These are phyloP conservation scores for Sebastes flavidus DNA, from an alignment of 2,797 vertebrate genomes.

Conservation along the genomic window DNA sequence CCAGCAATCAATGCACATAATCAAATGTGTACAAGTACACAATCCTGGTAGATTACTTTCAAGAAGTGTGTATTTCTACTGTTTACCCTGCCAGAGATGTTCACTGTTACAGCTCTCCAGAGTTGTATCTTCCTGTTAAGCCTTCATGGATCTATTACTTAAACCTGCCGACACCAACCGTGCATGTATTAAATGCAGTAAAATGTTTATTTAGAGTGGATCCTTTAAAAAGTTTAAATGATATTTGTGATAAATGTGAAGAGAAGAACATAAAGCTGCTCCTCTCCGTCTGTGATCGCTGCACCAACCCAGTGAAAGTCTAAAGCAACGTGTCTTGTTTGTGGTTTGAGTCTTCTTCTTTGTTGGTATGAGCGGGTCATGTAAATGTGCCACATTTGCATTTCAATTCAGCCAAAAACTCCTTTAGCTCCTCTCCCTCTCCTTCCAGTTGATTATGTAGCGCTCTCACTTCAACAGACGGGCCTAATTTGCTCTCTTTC, in stretches of 20 bases:
- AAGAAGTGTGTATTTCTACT: background rate
- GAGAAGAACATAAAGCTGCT: background rate
- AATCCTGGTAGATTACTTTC: background rate
- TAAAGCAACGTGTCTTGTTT: constrained; percentile 52
- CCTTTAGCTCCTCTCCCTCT: constrained; percentile 49
- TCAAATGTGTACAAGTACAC: background rate
- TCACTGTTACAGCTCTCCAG: background rate
- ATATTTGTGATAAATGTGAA: background rate
- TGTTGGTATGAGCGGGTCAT: constrained; percentile 38
- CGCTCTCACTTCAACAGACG: constrained; percentile 55
- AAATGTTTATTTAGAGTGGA: background rate
- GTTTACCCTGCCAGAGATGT: background rate
- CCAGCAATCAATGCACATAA: background rate
- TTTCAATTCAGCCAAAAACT: constrained; percentile 65
- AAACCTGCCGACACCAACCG: background rate
- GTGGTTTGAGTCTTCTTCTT: constrained; percentile 34
- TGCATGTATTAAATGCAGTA: background rate
- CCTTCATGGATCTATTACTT: background rate
- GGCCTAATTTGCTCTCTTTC: constrained; percentile 66
- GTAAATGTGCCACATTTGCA: constrained; percentile 53
- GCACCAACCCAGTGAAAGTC: background rate
- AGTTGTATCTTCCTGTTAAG: background rate
- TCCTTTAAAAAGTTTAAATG: background rate
- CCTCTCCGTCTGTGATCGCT: background rate
- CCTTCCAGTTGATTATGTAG: constrained; percentile 65